Percentiles rank a stretch among this genome's conserved stretches.
Conservation (phyloP, 2,113 vertebrate genomes). For the Vanacampus margaritifer region DNA sequence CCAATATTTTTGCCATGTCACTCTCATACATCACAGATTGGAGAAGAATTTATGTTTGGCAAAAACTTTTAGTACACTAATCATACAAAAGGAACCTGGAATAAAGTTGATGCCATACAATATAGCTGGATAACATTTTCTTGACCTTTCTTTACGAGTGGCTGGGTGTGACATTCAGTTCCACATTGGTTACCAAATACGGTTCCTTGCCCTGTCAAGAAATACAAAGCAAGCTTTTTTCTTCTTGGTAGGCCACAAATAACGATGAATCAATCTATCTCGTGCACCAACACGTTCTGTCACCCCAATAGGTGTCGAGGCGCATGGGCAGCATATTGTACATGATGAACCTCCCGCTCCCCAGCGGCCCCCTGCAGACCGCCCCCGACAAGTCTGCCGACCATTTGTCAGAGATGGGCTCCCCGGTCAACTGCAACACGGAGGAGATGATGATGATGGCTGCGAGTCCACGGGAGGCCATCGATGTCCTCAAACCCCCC, state of each 20-base stretch:
- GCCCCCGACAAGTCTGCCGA: slow-evolving; percentile 74
- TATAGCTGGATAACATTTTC: no score
- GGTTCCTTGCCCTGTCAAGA: no score
- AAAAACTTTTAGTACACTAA: no score
- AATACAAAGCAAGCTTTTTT: no score
- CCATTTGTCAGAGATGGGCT: slow-evolving; percentile 73
- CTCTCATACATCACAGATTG: no score
- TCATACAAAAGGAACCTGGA: no score
- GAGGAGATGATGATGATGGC: slow-evolving; percentile 62
- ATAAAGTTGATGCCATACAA: no score
- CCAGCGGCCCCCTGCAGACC: slow-evolving; percentile 64
- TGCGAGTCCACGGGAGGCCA: slow-evolving; percentile 76
- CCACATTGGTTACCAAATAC: no score
- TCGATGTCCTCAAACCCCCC: slow-evolving; percentile 69
- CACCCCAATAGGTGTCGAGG: slow-evolving; percentile 77
- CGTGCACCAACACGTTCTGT: not conserved
- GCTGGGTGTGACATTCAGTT: no score
- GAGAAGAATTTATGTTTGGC: no score
- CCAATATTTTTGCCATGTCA: no score
- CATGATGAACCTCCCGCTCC: slow-evolving; percentile 79
- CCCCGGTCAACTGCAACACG: slow-evolving; percentile 79
- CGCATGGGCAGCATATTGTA: slow-evolving; percentile 80
- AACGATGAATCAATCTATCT: not conserved
- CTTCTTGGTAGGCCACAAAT: not conserved
- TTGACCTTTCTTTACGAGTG: no score